Evolutionary conservation across 1,140 invertebrate genomes (phyloP).

Genomic region (Maniola jurtina): DNA sequence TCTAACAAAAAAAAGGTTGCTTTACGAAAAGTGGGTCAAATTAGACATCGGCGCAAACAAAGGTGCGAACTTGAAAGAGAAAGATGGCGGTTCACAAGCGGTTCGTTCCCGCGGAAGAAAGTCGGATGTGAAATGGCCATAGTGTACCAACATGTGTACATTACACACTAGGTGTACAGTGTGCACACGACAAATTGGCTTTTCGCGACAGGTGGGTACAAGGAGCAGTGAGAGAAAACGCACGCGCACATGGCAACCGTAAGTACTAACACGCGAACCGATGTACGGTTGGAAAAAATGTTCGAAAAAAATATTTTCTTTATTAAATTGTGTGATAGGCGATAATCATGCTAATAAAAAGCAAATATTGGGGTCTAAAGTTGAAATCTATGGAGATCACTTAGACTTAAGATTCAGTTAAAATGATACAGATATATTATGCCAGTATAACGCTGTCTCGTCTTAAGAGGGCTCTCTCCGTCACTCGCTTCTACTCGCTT

Average conservation of each 20-base stretch:
- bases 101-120: constrained; percentile 55
- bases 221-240: constrained; percentile 53
- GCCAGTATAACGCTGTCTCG: too few species aligned
- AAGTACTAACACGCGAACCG: constrained; percentile 19
- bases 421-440: too few species aligned
- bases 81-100: constrained; percentile 55
- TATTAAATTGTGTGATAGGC: neutral
- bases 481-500: too few species aligned
- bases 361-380: too few species aligned
- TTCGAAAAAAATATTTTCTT: constrained; percentile 10
- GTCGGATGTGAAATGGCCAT: constrained; percentile 73
- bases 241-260: constrained; percentile 24
- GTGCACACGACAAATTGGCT: constrained; percentile 51
- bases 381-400: too few species aligned
- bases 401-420: too few species aligned
- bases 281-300: constrained; percentile 21
- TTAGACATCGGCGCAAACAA: constrained; percentile 55
- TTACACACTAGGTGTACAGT: constrained; percentile 34
- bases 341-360: too few species aligned
- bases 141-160: constrained; percentile 22
- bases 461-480: too few species aligned
- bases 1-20: neutral
- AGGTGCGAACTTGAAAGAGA: constrained; percentile 55
- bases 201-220: constrained; percentile 49
- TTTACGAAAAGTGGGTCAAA: constrained; percentile 38